Conservation (phyloP, 1,140 invertebrate species). For the Hydropsyche tenuis region DNA sequence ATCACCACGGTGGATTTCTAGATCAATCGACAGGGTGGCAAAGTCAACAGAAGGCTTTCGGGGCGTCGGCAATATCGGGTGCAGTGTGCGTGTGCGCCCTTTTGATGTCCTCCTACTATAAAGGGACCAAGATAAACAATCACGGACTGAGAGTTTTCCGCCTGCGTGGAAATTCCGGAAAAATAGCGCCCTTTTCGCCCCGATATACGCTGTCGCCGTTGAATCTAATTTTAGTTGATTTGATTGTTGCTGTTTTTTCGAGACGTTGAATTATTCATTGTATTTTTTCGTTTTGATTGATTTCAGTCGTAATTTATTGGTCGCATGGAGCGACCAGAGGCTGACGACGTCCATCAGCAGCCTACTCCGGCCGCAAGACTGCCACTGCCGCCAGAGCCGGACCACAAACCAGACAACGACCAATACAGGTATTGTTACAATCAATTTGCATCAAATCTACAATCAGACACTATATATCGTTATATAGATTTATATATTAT, state of each 20-base stretch:
- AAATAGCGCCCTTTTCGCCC: background rate
- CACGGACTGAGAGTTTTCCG: conserved; percentile 1
- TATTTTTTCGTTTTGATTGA: conserved; percentile 23
- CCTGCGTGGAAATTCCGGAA: background rate
- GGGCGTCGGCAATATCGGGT: too few species aligned
- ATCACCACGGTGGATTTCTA: too few species aligned
- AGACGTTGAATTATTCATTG: background rate
- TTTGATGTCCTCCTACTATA: background rate
- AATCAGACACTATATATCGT: too few species aligned
- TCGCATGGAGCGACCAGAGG: conserved; percentile 43
- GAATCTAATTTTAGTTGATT: too few species aligned
- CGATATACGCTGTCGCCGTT: too few species aligned
- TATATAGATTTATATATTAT: too few species aligned
- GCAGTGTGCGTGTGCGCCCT: too few species aligned
- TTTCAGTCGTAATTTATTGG: conserved; percentile 2
- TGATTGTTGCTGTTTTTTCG: too few species aligned
- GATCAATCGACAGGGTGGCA: too few species aligned
- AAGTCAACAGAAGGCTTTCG: too few species aligned
- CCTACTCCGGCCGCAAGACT: conserved; percentile 31
- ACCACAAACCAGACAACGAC: conserved; percentile 15
- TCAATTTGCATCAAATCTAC: too few species aligned
- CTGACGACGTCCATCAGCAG: conserved; percentile 30
- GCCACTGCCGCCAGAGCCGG: background rate
- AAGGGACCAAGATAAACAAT: conserved; percentile 2
- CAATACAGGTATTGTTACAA: conserved; percentile 23